Conservation (phyloP, 30 jellyfish, hydroid and myxozoan species). For the Rhopilema esculentum region DNA sequence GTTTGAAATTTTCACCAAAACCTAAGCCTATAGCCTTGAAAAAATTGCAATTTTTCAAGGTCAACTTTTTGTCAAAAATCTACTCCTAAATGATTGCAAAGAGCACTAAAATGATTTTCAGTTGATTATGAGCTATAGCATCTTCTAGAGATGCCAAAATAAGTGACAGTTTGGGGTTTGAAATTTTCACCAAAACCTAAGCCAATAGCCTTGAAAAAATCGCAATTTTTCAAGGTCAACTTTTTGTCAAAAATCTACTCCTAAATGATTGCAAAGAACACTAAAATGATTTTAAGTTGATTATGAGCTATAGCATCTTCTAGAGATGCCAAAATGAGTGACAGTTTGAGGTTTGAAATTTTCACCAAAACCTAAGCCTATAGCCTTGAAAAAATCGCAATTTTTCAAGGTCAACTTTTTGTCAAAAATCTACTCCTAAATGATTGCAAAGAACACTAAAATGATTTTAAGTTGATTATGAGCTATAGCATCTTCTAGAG, state of each 20-base stretch:
- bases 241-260: background rate
- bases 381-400: background rate
- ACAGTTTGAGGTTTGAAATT: background rate
- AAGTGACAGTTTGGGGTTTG: background rate
- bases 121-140: background rate
- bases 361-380: background rate
- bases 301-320: background rate
- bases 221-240: background rate
- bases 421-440: background rate
- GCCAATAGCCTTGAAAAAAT: background rate
- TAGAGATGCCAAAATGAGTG: background rate
- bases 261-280: background rate
- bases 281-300: no score
- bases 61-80: background rate
- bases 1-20: no score
- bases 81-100: background rate
- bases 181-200: background rate
- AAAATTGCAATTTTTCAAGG: background rate
- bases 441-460: background rate
- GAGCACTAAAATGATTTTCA: background rate
- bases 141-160: background rate
- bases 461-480: background rate
- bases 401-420: background rate
- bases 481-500: background rate
- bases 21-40: background rate